Percentiles rank a stretch among this genome's conserved stretches.
phyloP scores from a whole-genome alignment of 37 sponge, comb jelly and placozoan genomes.

The Chondrosia reniformis region DNA sequence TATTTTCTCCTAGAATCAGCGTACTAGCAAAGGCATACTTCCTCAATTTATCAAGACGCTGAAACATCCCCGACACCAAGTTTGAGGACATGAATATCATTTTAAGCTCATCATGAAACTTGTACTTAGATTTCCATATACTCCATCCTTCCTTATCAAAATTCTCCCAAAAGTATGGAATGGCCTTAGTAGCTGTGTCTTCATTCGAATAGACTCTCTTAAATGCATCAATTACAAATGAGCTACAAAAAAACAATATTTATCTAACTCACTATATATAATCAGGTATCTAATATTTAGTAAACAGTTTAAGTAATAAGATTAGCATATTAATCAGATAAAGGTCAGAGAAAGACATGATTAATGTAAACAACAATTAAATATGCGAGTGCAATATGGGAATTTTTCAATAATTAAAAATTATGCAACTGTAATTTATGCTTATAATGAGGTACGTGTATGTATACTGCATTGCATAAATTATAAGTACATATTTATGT shows the following conservation, averaged over 20 bases:
- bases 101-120: constrained; percentile 66
- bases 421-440: too few species aligned
- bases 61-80: constrained; percentile 85
- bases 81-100: constrained; percentile 79
- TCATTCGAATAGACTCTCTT: constrained; percentile 84
- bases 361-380: constrained; percentile 5
- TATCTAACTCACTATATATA: too few species aligned
- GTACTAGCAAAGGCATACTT: constrained; percentile 82
- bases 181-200: constrained; percentile 67
- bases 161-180: constrained; percentile 89
- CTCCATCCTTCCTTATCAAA: constrained; percentile 87
- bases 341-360: neutral
- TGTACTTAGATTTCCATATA: constrained; percentile 74
- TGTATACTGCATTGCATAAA: too few species aligned
- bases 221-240: constrained; percentile 83
- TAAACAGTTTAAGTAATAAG: too few species aligned
- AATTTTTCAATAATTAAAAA: too few species aligned
- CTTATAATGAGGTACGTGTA: too few species aligned
- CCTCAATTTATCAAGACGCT: constrained; percentile 79
- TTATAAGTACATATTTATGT: too few species aligned
- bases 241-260: constrained; percentile 35
- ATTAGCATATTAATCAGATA: too few species aligned
- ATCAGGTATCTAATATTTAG: too few species aligned
- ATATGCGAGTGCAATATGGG: neutral
- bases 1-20: constrained; percentile 60